Base-by-base conservation (phyloP, 2,797 vertebrate genomes). In the Philypnodon macrostomus region DNA sequence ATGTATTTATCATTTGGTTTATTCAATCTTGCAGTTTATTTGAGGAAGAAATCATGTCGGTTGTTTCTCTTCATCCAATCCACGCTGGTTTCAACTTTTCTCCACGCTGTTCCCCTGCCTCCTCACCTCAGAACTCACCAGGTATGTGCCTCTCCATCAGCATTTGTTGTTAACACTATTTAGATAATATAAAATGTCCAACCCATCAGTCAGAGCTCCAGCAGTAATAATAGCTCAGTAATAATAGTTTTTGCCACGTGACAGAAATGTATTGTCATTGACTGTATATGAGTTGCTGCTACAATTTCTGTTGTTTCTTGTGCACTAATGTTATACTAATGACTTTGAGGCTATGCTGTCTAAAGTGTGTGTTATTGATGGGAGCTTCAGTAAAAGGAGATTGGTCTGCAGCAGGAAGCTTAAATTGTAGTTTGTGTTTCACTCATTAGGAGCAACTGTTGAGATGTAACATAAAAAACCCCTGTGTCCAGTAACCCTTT, bases 21-120 rank as follows among this genome's bases (percentile, higher is more conserved):
- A 6, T 29, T 13, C 7, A 14, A 7, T 33, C n/a, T 16, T 73
- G 1, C 73, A 98, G 96, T 81, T 91, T 98, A 53, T 97, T 96
- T 81, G 95, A 98, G 84, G 96, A 98, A 80, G 95, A 98, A 55
- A 95, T 98, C 60, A 97, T 98, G 95, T 97, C 94, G 5, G 93
- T 93, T 27, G 70, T 94, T 44, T 93, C 94, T 0, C 82, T 94
- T 63, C 92, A 93, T 59, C 86, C 92, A 53, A 90, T 95, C 81
- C 94, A 95, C 68, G 91, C 93, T 0, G 90, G 93, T 56, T 93
- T 95, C 77, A 94, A 89, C 81, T 95, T 97, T 83, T 98, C 95
- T 38, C 96, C 95, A 23, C 94, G 94, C 69, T 96, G 94, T 67
- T 98, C 95, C 1, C 96, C 96, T 0, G 94, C 87, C 51, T 95